Evolutionary conservation across 2,113 vertebrate genomes (phyloP).

Genomic region (Bettongia penicillata): DNA sequence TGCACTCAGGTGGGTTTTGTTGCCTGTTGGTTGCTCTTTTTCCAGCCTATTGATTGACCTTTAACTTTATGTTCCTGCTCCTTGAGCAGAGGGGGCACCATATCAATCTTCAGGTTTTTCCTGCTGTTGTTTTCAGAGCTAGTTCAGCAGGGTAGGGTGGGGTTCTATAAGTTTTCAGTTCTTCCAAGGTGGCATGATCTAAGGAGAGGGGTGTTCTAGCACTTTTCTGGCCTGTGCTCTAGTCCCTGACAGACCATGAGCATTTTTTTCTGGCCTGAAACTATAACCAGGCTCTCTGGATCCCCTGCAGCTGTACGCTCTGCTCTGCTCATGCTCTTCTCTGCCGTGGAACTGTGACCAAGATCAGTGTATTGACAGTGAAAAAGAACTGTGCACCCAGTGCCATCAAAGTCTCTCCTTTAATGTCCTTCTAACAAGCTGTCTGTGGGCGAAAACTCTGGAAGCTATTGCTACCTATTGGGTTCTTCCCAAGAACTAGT

Average conservation of each 20-base stretch:
- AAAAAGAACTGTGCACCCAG: no score
- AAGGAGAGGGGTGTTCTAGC: background rate
- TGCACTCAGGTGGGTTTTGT: background rate
- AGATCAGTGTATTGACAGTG: no score
- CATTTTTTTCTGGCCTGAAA: background rate
- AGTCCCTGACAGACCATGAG: background rate
- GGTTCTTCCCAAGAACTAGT: background rate
- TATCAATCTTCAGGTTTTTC: background rate
- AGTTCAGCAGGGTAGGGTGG: no score
- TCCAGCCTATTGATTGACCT: background rate
- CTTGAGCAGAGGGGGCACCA: background rate
- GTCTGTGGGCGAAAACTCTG: background rate
- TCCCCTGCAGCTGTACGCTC: background rate
- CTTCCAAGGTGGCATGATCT: background rate
- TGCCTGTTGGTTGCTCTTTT: background rate
- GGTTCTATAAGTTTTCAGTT: background rate
- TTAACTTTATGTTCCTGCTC: background rate
- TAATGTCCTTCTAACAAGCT: background rate
- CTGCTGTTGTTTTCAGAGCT: no score
- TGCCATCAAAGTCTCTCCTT: background rate
- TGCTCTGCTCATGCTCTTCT: background rate
- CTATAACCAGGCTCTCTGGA: background rate
- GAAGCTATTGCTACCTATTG: background rate
- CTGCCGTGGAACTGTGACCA: background rate
- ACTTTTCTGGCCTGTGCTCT: background rate